Evolutionary conservation across 1,140 invertebrate species (phyloP), one percentile per base, ranked within the genome.

Genomic region (Meloidogyne exigua): DNA sequence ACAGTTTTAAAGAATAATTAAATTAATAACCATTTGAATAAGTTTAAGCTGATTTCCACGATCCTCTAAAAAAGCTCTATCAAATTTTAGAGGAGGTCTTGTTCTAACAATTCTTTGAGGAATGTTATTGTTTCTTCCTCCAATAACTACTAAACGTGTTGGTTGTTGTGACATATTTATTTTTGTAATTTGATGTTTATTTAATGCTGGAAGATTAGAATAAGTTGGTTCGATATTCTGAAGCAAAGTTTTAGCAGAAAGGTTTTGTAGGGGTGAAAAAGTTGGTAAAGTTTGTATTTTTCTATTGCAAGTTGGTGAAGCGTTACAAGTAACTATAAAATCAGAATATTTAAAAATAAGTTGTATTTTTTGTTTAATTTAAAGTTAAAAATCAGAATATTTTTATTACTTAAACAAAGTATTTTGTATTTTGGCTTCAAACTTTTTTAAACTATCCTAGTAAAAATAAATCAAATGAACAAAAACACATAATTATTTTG

Each of bases 41-140:
- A 76, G 26, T 72, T 76, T 76, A 25, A 76, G 68, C 12, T 76
- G 75, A 44, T 76, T 76, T 36, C 64, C 68, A 49, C 36, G 75
- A 13, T 76, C 69, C 28, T 69, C 57, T 10, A 69, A 44, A 71
- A 76, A 76, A 4, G 36, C 64, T 36, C 75, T 62, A 39, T 76
- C 75, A 64, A 76, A 72, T 42, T 44, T 62, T 12, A 76, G 21
- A 5, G 75, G 75, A 1, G 75, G 75, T 65, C 57, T 62, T 32
- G 39, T 71, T n/a, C 49, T 57, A 57, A 57, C 7, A 57, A 57
- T 57, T n/a, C 49, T 57, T 7, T 57, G 49, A 7, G 49, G 49
- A 57, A 18, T 2, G 9, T n/a, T 57, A n/a, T 57, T 57, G 49
- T 57, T 57, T 57, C 49, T 57, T 4, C 49, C n/a, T 0, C 49